Conservation (phyloP, 2,113 vertebrate species). For the Pontoporia blainvillei region DNA sequence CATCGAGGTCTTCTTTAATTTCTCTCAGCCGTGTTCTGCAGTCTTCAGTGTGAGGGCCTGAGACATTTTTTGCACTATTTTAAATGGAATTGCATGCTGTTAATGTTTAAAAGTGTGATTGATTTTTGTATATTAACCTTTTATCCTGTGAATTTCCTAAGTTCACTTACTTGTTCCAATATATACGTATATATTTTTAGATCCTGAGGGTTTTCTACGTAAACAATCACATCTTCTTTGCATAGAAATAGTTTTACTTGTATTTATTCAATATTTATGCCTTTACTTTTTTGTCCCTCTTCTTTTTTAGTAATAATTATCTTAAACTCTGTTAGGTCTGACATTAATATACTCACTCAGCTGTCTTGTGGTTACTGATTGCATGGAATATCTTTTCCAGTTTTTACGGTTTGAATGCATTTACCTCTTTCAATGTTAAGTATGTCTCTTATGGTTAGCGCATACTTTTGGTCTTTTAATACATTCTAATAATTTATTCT, state of each 20-base stretch:
- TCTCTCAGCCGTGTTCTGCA: background rate
- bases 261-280: background rate
- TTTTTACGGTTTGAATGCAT: background rate
- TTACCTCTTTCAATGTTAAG: background rate
- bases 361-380: background rate
- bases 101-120: background rate
- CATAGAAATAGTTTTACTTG: background rate
- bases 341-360: background rate
- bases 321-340: background rate
- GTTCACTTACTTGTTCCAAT: background rate
- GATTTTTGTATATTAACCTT: background rate
- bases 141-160: background rate
- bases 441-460: background rate
- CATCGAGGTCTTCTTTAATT: background rate
- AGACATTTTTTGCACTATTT: background rate
- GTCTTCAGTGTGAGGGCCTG: background rate
- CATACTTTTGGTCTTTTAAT: background rate
- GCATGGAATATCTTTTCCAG: background rate
- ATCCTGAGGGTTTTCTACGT: background rate
- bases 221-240: background rate
- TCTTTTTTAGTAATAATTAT: background rate
- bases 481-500: background rate
- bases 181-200: background rate
- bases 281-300: background rate
- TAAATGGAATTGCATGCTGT: background rate